Conservation (phyloP, 2,113 vertebrate genomes). For the Neolamprologus fasciatus region DNA sequence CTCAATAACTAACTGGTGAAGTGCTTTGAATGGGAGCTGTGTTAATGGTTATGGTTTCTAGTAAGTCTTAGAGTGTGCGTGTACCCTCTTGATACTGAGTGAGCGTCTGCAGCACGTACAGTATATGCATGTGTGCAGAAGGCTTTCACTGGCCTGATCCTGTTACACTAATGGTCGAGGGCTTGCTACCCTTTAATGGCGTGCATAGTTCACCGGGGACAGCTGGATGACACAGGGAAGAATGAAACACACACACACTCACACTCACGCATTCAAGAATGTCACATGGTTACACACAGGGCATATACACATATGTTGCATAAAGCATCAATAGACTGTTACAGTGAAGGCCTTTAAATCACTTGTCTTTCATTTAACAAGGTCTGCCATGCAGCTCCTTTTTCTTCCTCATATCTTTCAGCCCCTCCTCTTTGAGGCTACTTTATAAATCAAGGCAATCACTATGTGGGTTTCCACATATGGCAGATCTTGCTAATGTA, state of each 20-base stretch:
- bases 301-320: background rate
- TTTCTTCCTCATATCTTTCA: background rate
- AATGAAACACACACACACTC: background rate
- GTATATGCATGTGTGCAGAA: background rate
- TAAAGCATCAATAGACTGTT: constrained; percentile 3
- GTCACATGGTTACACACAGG: background rate
- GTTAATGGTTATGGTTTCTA: background rate
- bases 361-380: background rate
- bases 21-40: background rate
- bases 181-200: background rate
- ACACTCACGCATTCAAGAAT: background rate
- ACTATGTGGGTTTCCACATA: background rate
- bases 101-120: background rate
- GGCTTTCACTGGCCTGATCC: constrained; percentile 14
- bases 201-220: constrained; percentile 15
- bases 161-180: constrained; percentile 35
- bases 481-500: background rate
- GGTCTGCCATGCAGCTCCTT: background rate
- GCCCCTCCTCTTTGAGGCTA: background rate
- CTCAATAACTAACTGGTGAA: background rate
- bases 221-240: constrained; percentile 29
- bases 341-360: constrained; percentile 11
- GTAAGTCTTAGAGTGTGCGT: background rate
- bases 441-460: background rate
- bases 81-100: background rate